Conservation (phyloP, 2,797 vertebrate genomes). For the Phoxinus dragarum region DNA sequence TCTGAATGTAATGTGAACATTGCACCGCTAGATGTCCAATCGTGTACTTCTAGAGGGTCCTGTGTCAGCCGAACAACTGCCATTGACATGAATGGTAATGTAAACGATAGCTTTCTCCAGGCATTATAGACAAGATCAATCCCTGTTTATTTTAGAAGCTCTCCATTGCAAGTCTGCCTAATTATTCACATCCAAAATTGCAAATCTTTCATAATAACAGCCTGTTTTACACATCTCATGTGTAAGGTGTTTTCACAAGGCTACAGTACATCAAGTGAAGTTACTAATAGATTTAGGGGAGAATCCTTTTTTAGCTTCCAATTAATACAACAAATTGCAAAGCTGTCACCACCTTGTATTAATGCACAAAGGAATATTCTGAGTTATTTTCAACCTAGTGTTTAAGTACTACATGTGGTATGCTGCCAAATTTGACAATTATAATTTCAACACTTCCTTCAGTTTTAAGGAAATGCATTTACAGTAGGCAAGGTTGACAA, state of each 20-base stretch:
- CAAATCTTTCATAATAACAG: not conserved
- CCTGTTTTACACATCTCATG: conserved; percentile 3
- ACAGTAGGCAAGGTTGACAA: no score
- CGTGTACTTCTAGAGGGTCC: not conserved
- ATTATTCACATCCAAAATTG: not conserved
- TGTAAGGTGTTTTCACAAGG: not conserved
- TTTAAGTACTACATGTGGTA: not conserved
- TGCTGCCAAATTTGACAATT: not conserved
- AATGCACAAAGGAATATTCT: conserved; percentile 11
- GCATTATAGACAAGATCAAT: not conserved
- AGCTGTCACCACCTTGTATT: conserved; percentile 20
- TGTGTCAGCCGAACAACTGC: not conserved
- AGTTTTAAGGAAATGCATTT: no score
- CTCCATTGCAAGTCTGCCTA: not conserved
- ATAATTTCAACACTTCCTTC: not conserved
- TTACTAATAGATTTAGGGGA: conserved; percentile 3
- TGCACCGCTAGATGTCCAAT: not conserved
- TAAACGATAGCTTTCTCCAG: not conserved
- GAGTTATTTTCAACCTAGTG: conserved; percentile 13
- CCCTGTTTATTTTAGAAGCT: not conserved
- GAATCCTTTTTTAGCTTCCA: conserved; percentile 30
- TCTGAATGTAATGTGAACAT: not conserved
- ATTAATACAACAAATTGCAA: conserved; percentile 29
- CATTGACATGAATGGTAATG: not conserved
- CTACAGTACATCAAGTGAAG: conserved; percentile 7